Conservation (phyloP, 2,888 invertebrate species). For the Pyrochroa serraticornis region DNA sequence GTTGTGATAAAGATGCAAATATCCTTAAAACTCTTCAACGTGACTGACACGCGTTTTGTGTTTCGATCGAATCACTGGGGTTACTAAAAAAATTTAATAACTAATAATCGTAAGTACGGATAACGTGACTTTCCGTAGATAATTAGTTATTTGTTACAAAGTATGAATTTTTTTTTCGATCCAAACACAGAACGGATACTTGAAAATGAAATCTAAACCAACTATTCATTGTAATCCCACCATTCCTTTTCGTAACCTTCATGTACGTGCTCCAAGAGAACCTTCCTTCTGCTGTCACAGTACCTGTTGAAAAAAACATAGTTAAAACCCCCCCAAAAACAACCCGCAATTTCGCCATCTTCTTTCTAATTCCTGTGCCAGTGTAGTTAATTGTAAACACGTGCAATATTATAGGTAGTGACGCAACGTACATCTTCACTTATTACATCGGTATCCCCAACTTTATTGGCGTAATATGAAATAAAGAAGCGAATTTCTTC, state of each 20-base stretch:
- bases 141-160: slow-evolving; percentile 41
- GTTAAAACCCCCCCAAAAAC: no score
- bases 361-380: no score
- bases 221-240: slow-evolving; percentile 94
- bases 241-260: slow-evolving; percentile 99
- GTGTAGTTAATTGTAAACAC: no score
- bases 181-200: slow-evolving; percentile 42
- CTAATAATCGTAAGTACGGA: slow-evolving; percentile 34
- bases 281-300: slow-evolving; percentile 96
- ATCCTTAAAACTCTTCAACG: slow-evolving; percentile 11
- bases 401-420: no score
- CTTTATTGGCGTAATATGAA: no score
- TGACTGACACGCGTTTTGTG: slow-evolving; percentile 7
- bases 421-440: no score
- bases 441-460: no score
- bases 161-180: slow-evolving; percentile 41
- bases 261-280: slow-evolving; percentile 94
- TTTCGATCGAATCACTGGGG: slow-evolving; percentile 17
- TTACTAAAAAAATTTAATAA: slow-evolving; percentile 15
- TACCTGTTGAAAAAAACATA: slow-evolving; percentile 71
- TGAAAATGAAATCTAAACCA: slow-evolving; percentile 15
- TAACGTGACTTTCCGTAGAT: slow-evolving; percentile 36
- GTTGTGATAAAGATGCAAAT: slow-evolving; percentile 16
- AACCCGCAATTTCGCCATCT: no score
- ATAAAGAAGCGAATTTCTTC: no score